Evolutionary conservation across 2,797 vertebrate species (phyloP).

Genomic region (Sparus aurata): DNA sequence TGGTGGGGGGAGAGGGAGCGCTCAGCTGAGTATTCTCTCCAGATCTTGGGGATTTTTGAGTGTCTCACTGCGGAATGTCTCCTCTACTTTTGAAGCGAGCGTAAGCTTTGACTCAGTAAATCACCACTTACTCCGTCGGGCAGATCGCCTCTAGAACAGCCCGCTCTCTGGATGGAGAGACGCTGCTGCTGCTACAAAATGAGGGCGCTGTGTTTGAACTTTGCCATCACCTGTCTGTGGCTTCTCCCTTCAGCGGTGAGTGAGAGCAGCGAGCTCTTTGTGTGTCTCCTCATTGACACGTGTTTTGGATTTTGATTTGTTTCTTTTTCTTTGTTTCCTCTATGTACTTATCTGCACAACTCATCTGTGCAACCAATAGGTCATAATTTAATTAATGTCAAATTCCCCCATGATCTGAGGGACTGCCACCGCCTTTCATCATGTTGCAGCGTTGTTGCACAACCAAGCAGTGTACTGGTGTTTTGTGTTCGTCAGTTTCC

Average conservation of each 20-base stretch:
- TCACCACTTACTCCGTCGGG: background rate
- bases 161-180: conserved; percentile 51
- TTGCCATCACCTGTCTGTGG: conserved; percentile 79
- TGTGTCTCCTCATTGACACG: conserved; percentile 13
- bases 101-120: conserved; percentile 49
- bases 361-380: background rate
- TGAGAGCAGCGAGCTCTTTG: conserved; percentile 19
- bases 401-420: background rate
- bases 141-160: conserved; percentile 6
- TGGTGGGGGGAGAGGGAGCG: conserved; percentile 13
- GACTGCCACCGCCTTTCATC: conserved; percentile 1
- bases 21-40: conserved; percentile 50
- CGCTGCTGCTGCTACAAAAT: conserved; percentile 58
- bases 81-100: conserved; percentile 51
- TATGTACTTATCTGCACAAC: background rate
- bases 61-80: conserved; percentile 57
- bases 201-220: conserved; percentile 75
- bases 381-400: background rate
- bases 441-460: conserved; percentile 17
- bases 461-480: background rate
- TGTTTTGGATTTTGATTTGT: background rate
- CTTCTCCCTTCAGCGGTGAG: conserved; percentile 78
- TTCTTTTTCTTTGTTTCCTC: too few relatives aligned
- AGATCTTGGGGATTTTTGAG: conserved; percentile 49
- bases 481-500: background rate